A percentile compares a stretch with the other conserved stretches of the same genome.
Conservation (phyloP, 2,113 vertebrate genomes). For the Fukomys damarensis region DNA sequence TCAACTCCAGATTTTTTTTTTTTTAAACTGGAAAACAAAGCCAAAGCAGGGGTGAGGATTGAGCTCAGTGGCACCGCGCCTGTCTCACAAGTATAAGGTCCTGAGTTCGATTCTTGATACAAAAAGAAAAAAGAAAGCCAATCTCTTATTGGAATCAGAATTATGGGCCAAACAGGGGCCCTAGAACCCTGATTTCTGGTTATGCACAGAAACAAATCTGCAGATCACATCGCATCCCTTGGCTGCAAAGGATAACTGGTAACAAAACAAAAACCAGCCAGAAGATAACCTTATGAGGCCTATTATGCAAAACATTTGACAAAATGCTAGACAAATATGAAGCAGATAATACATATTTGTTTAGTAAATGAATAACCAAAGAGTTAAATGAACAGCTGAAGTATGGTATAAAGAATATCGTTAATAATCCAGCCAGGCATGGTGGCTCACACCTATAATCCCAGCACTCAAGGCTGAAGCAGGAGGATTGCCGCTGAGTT, state of each 20-base stretch:
- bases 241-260: background rate
- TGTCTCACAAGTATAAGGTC: too few species aligned
- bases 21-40: background rate
- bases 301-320: background rate
- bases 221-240: background rate
- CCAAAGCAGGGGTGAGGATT: too few species aligned
- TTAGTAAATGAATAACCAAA: conserved; percentile 2
- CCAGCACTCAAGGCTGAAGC: background rate
- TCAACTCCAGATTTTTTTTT: background rate
- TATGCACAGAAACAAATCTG: conserved; percentile 1
- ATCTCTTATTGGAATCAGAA: background rate
- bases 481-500: background rate
- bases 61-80: too few species aligned
- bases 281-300: background rate
- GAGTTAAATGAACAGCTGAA: background rate
- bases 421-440: background rate
- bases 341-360: background rate
- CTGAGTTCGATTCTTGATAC: too few species aligned
- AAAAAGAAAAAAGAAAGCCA: conserved; percentile 31
- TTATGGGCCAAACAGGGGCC: background rate
- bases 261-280: background rate
- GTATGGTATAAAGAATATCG: background rate
- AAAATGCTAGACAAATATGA: background rate
- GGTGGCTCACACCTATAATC: background rate
- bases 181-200: background rate